These are phyloP conservation scores for Poecilia picta DNA, from an alignment of 2,797 vertebrate genomes.

Conservation along the genomic window DNA sequence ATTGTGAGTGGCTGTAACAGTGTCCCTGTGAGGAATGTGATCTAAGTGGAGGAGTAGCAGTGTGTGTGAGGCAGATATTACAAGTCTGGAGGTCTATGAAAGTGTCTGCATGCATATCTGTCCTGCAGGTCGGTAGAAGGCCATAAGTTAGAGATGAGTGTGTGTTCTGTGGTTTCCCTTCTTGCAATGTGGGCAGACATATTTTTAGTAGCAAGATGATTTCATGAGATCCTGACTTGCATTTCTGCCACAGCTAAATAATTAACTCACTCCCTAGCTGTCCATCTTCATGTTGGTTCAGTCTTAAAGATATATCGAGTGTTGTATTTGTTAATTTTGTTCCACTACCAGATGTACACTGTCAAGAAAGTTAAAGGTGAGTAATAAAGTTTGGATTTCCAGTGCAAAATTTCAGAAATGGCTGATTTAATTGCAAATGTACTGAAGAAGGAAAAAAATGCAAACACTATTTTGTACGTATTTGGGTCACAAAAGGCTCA, in stretches of 20 bases:
- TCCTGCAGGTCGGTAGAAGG: neutral
- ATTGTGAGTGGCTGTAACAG: conserved; percentile 5
- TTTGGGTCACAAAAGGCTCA: neutral
- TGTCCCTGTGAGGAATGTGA: conserved; percentile 41
- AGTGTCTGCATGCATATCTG: conserved; percentile 26
- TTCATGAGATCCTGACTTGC: conserved; percentile 5
- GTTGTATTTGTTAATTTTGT: neutral
- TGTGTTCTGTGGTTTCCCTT: conserved; percentile 36
- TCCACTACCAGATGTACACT: neutral
- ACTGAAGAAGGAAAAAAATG: neutral
- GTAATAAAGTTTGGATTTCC: neutral
- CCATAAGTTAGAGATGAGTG: conserved; percentile 7
- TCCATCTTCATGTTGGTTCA: neutral
- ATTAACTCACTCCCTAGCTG: neutral
- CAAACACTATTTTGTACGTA: neutral
- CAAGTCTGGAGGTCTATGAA: conserved; percentile 38
- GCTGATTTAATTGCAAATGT: neutral
- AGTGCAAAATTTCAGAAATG: neutral
- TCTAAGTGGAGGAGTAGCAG: conserved; percentile 24
- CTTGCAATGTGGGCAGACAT: neutral
- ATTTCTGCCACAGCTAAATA: conserved; percentile 4
- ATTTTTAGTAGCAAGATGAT: conserved; percentile 18
- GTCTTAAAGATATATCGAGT: neutral
- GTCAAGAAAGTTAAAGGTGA: neutral
- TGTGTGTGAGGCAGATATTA: conserved; percentile 19